phyloP scores from a whole-genome alignment of 2,113 vertebrate genomes.

The Himantopus leucocephalus region DNA sequence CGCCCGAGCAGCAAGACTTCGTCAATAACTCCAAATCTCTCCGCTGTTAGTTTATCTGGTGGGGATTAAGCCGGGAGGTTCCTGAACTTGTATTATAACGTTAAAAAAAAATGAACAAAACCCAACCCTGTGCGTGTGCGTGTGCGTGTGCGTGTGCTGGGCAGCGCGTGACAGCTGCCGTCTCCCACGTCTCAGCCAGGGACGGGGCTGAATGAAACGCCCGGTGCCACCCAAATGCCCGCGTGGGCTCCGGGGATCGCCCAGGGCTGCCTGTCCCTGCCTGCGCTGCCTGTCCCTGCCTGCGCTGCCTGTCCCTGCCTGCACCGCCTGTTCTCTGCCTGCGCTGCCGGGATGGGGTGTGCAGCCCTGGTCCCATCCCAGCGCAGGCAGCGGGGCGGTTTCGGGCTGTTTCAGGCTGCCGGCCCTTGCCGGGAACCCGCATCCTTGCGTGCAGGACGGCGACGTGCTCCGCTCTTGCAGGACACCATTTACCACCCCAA shows the following conservation, averaged over 20 bases:
- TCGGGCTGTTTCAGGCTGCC: neutral
- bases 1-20: slow-evolving; percentile 42
- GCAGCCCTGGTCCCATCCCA: too few species aligned
- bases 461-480: neutral
- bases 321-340: neutral
- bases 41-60: slow-evolving; percentile 58
- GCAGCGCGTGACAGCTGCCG: neutral
- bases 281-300: neutral
- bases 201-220: neutral
- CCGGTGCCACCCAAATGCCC: neutral
- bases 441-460: rapidly evolving
- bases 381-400: too few species aligned
- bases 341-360: neutral
- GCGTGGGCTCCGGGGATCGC: neutral
- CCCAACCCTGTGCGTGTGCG: neutral
- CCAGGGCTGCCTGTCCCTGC: neutral
- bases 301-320: too few species aligned
- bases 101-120: too few species aligned
- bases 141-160: neutral
- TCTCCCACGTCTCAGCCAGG: rapidly evolving
- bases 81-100: slow-evolving; percentile 22
- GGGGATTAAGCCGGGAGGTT: slow-evolving; percentile 49
- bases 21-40: slow-evolving; percentile 59
- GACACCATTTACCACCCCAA: too few species aligned
- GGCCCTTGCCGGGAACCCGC: neutral